Conservation (phyloP, 2,888 invertebrate genomes). For the Uropetala carovei region DNA sequence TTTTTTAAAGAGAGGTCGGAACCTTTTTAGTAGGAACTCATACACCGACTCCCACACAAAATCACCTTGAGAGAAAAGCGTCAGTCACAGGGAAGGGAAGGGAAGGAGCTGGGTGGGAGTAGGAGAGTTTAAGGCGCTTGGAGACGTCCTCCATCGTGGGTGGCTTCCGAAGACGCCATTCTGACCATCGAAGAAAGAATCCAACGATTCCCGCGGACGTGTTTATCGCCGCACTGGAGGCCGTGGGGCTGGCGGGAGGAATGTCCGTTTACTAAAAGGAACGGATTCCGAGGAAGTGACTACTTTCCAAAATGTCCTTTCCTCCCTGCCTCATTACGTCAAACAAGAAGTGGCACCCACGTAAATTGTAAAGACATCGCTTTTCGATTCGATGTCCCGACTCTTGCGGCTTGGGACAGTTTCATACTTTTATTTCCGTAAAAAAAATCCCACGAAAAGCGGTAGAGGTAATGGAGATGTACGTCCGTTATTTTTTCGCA, state of each 20-base stretch:
- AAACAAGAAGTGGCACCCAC: not conserved
- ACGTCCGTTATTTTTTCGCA: no score
- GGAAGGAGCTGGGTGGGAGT: not conserved
- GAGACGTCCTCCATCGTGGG: not conserved
- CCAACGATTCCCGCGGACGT: not conserved
- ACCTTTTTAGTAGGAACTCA: not conserved
- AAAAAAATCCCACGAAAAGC: no score
- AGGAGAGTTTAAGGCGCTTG: not conserved
- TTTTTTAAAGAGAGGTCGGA: not conserved
- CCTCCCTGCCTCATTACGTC: not conserved
- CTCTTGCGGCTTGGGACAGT: not conserved
- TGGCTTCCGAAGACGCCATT: not conserved
- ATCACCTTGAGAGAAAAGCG: not conserved
- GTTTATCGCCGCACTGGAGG: not conserved
- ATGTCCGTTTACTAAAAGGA: not conserved
- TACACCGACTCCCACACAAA: not conserved
- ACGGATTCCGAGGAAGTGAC: not conserved
- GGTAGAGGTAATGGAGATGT: not conserved
- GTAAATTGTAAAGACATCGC: not conserved
- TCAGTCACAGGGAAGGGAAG: not conserved
- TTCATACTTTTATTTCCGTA: not conserved
- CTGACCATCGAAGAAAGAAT: not conserved
- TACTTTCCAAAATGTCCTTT: not conserved
- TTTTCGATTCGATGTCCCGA: not conserved
- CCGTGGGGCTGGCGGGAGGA: not conserved